Evolutionary conservation across 2,113 vertebrate genomes (phyloP).

Genomic region (Tinamus guttatus): DNA sequence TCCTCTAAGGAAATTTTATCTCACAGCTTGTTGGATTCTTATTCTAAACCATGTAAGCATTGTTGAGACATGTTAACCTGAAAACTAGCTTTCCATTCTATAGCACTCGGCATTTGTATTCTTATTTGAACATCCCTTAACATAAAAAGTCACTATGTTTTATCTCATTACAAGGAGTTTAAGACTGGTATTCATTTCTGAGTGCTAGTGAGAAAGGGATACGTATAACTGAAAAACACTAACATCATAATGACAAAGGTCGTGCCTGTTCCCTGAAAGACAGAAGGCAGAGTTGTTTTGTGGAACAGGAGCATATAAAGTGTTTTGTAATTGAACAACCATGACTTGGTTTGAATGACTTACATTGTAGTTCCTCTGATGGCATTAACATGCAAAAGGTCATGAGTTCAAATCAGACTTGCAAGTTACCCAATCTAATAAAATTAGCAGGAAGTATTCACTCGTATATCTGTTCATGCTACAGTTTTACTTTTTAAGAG

Average conservation of each 20-base stretch:
- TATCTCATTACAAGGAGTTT: not conserved
- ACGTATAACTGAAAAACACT: not conserved
- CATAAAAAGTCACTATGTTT: not conserved
- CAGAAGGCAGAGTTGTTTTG: not conserved
- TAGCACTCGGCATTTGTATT: not conserved
- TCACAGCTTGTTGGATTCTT: not conserved
- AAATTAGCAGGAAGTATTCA: not conserved
- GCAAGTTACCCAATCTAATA: not conserved
- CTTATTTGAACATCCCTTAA: not conserved
- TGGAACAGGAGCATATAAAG: not conserved
- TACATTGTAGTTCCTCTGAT: not conserved
- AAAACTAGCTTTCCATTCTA: not conserved
- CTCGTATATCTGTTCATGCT: not conserved
- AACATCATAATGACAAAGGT: not conserved
- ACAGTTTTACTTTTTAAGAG: not conserved
- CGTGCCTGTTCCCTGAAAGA: not conserved
- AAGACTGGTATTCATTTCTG: not conserved
- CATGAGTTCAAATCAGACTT: not conserved
- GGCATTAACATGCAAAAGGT: constrained; percentile 4
- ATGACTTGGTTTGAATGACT: not conserved
- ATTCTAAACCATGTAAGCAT: not conserved
- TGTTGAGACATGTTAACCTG: not conserved
- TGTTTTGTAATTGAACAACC: not conserved
- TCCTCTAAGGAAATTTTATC: not conserved
- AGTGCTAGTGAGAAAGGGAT: not conserved